phyloP scores from a whole-genome alignment of 2,888 invertebrate species.

The Chironomus riparius region DNA sequence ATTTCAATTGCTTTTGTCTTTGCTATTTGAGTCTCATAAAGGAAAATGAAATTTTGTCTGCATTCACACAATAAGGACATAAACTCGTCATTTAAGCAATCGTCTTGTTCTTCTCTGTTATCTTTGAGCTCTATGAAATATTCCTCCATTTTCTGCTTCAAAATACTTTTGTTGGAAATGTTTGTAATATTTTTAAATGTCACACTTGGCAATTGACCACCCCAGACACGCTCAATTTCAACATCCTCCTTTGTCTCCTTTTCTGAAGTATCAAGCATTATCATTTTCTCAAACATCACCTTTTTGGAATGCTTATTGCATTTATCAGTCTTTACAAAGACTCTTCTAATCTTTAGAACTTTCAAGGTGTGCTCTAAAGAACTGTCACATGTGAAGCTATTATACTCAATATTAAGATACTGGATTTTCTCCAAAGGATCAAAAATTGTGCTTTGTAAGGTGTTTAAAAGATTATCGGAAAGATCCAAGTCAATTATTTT shows the following conservation, averaged over 20 bases:
- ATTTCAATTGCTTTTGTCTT: background rate
- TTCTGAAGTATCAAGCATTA: background rate
- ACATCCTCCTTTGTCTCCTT: constrained; percentile 2
- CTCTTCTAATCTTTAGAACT: constrained; percentile 32
- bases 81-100: constrained; percentile 3
- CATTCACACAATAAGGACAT: background rate
- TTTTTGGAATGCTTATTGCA: constrained; percentile 30
- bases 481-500: constrained; percentile 50
- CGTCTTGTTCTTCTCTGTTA: background rate
- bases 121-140: background rate
- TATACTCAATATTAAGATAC: constrained; percentile 47
- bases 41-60: background rate
- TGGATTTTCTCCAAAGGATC: constrained; percentile 39
- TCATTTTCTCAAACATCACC: constrained; percentile 22
- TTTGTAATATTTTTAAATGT: background rate
- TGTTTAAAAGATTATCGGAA: constrained; percentile 52
- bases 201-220: background rate
- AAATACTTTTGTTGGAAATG: background rate
- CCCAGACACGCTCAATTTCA: constrained; percentile 18
- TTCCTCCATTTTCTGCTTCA: background rate
- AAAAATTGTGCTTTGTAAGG: constrained; percentile 36
- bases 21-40: background rate
- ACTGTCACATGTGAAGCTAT: constrained; percentile 49
- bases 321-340: constrained; percentile 32
- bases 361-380: constrained; percentile 35